Conservation (phyloP, 1,140 invertebrate species). For the Drosophila funebris region DNA sequence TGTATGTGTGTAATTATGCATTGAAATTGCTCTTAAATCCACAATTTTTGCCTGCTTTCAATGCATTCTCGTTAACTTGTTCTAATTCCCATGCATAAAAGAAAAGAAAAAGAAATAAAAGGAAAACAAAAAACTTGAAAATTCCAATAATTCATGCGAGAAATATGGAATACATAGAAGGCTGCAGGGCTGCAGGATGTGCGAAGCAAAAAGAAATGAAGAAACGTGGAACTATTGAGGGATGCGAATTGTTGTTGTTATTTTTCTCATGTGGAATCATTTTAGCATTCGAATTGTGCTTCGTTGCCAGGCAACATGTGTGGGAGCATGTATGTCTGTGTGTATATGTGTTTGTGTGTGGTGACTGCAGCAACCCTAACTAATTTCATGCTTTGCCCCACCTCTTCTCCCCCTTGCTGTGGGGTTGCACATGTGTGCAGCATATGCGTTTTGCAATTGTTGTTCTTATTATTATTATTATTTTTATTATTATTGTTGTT, state of each 20-base stretch:
- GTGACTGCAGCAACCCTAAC: conserved; percentile 16
- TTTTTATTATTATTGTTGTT: conserved; percentile 10
- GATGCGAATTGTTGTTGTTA: background rate
- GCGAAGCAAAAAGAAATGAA: background rate
- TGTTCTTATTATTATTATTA: conserved; percentile 22
- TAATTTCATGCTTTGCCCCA: background rate
- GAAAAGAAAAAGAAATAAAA: background rate
- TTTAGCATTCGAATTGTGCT: conserved; percentile 11
- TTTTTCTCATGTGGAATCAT: conserved; percentile 14
- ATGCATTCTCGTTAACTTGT: background rate
- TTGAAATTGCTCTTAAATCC: too few species aligned
- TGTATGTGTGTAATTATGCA: too few species aligned
- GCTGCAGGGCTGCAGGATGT: background rate
- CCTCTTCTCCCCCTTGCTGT: background rate
- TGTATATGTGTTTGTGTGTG: conserved; percentile 1
- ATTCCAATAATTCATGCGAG: conserved; percentile 17
- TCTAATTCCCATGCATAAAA: background rate
- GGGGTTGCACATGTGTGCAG: conserved; percentile 45
- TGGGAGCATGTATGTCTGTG: background rate
- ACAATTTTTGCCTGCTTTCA: too few species aligned
- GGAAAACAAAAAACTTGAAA: background rate
- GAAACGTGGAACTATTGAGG: background rate
- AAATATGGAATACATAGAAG: conserved; percentile 1
- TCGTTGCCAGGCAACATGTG: conserved; percentile 31
- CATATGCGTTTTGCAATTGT: conserved; percentile 51